phyloP scores from a whole-genome alignment of 2,113 vertebrate species.

The Cacatua alba region DNA sequence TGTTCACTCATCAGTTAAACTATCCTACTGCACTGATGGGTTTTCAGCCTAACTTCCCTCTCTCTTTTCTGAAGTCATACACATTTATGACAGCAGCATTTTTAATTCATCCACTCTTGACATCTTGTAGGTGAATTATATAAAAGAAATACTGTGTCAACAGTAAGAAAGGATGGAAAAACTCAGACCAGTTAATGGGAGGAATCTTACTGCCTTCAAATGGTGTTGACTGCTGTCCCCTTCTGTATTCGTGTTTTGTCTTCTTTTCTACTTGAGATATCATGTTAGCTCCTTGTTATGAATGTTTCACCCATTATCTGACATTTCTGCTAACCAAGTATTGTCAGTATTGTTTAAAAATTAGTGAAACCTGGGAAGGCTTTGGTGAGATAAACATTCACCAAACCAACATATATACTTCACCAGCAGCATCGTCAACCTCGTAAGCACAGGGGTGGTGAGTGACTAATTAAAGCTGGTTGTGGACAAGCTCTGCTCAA shows the following conservation, averaged over 20 bases:
- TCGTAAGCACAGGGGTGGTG: not conserved
- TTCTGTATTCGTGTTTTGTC: not conserved
- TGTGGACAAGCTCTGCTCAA: not conserved
- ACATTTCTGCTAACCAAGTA: not conserved
- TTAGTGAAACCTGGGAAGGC: not conserved
- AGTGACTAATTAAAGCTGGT: not conserved
- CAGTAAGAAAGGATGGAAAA: not conserved
- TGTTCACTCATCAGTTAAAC: not conserved
- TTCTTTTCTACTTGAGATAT: not conserved
- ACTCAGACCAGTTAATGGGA: fast-evolving
- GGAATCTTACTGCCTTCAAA: not conserved
- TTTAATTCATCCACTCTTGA: not conserved
- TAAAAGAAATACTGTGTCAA: not conserved
- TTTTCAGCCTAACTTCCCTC: not conserved
- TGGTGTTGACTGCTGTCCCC: not conserved
- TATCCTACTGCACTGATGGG: not conserved
- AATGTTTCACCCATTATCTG: not conserved
- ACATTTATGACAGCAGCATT: not conserved
- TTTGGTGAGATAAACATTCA: not conserved
- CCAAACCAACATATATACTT: not conserved
- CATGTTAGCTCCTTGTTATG: not conserved
- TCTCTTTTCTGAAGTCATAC: not conserved
- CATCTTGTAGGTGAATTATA: not conserved
- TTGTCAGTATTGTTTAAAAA: not conserved
- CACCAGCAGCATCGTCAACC: not conserved